Base-by-base conservation (phyloP, 2,113 vertebrate species). In the Argyrosomus japonicus region DNA sequence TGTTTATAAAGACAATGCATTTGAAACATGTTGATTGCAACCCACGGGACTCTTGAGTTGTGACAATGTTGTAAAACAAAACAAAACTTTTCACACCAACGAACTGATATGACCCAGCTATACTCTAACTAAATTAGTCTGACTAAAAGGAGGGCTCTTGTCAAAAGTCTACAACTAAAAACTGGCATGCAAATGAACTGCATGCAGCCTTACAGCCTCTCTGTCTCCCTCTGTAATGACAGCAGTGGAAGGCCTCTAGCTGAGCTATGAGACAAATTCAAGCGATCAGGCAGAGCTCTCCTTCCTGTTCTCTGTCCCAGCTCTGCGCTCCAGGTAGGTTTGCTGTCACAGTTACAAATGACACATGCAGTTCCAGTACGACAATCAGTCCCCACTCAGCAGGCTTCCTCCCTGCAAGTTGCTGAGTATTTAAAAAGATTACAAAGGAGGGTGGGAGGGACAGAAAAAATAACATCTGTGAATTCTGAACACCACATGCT, bases 301-400 rank as follows among this genome's bases (percentile, higher is more conserved):
- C 65, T 62, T 80, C 68, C 68, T 45, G 64, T 63, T 69, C 65
- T 47, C 62, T 57, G 53, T 87, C 75, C 83, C 85, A 57, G 84
- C 76, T 73, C 80, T 69, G 64, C 21, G 45, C 76, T 83, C 88
- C 77, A 85, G 88, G 86, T 87, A 89, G 79, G 63, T 68, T 81
- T 75, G 65, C 88, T 82, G 85, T 91, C 85, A 86, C 81, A 54
- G 75, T 90, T 92, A 88, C 77, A 92, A 91, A 92, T 89, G 85
- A 85, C 86, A 89, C 80, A 43, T 68, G 57, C 72, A 32, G 81
- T 83, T 88, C 78, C 79, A 86, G 75, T 27, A 77, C 45, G 29
- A 89, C 87, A 83, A 69, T 79, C 63, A 73, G 78, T 83, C 87
- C 85, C 72, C 79, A 32, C 83, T 82, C 90, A 84, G 87, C 85